Percentiles rank a stretch among this genome's conserved stretches.
phyloP scores from a whole-genome alignment of 2,797 vertebrate species.

The Rallus crepitans region DNA sequence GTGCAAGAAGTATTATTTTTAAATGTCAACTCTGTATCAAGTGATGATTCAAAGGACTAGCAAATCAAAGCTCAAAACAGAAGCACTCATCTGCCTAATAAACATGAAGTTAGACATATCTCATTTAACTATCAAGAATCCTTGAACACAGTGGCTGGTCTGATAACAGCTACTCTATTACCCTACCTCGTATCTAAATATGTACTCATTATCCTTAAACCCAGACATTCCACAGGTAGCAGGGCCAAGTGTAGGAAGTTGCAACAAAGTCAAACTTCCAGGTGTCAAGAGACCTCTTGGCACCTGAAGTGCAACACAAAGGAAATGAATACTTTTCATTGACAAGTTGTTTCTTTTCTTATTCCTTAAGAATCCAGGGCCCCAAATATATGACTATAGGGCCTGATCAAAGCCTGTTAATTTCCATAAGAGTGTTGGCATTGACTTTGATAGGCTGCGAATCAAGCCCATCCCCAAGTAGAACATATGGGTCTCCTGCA shows the following conservation, averaged over 20 bases:
- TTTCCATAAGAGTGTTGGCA: slow-evolving; percentile 23
- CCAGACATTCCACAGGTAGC: neutral
- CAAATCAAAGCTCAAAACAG: slow-evolving; percentile 1
- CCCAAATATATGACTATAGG: slow-evolving; percentile 28
- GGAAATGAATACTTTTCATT: neutral
- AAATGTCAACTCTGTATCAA: slow-evolving; percentile 32
- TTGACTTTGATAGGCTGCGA: slow-evolving; percentile 54
- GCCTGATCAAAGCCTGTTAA: slow-evolving; percentile 52
- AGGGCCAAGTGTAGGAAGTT: neutral
- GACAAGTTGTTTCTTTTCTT: slow-evolving; percentile 45
- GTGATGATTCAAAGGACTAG: slow-evolving; percentile 29
- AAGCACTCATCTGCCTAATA: neutral
- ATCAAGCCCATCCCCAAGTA: slow-evolving; percentile 23
- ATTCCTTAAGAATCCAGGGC: slow-evolving; percentile 1
- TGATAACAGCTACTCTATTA: neutral
- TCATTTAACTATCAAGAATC: neutral
- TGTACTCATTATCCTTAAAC: neutral
- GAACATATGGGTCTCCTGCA: slow-evolving; percentile 21
- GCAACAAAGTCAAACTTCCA: neutral
- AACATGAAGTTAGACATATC: neutral
- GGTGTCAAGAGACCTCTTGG: neutral
- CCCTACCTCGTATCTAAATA: fast-evolving
- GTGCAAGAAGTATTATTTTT: slow-evolving; percentile 24
- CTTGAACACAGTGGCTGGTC: neutral
- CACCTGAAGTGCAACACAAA: slow-evolving; percentile 11